Percentiles rank a stretch among this genome's conserved stretches.
Conservation (phyloP, 2,113 vertebrate species). For the Atrichornis clamosus region DNA sequence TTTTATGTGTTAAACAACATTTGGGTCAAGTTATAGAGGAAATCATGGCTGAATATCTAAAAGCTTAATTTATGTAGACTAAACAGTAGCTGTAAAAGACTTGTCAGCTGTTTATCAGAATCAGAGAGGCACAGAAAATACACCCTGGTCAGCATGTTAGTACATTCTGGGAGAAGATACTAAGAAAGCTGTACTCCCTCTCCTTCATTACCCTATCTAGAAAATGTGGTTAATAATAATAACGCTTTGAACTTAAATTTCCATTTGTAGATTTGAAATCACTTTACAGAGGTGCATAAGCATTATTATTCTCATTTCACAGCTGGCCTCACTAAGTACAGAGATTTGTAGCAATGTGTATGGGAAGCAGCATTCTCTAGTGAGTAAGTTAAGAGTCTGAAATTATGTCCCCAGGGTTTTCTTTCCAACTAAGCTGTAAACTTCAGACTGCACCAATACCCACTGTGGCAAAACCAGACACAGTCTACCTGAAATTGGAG, state of each 20-base stretch:
- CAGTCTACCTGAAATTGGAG: background rate
- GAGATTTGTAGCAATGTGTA: constrained; percentile 36
- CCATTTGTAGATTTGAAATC: constrained; percentile 37
- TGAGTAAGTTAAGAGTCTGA: constrained; percentile 15
- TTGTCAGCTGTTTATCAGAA: background rate
- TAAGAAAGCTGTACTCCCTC: background rate
- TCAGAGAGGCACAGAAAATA: background rate
- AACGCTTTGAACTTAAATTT: constrained; percentile 35
- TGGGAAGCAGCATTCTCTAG: constrained; percentile 6
- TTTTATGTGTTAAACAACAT: background rate
- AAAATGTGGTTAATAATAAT: constrained; percentile 26
- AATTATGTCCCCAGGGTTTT: constrained; percentile 21
- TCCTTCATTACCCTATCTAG: background rate
- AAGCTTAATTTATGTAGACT: background rate
- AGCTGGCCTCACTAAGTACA: constrained; percentile 46
- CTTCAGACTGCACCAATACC: background rate
- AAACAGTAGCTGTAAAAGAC: background rate
- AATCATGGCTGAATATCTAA: background rate
- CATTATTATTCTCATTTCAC: constrained; percentile 54
- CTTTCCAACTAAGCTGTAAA: background rate
- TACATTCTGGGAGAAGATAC: background rate
- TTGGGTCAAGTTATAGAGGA: background rate
- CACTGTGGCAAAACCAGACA: background rate
- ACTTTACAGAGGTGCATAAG: constrained; percentile 48
- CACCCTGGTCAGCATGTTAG: background rate